Base-by-base conservation (phyloP, 2,888 invertebrate genomes). In the Quadroppia sp. region DNA sequence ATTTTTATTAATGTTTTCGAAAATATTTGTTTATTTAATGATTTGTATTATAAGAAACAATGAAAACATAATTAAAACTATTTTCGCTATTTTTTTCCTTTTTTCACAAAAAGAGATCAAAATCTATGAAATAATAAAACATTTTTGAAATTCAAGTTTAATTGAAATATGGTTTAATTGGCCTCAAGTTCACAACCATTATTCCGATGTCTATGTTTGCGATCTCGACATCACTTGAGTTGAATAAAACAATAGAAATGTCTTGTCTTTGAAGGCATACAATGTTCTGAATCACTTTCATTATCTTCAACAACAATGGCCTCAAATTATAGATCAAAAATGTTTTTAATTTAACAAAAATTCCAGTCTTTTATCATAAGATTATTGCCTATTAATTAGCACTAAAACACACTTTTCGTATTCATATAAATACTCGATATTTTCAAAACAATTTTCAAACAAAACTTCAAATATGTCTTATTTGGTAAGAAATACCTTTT, bases 361-460 rank as follows among this genome's bases (percentile, higher is more conserved):
- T 3, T 7, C 2, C n/a, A 50, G 6, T 6, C 20, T 64, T 32
- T 64, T 20, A 9, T 64, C 40, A 59, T 59, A 30, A 59, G 30
- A 53, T 25, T 59, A 59, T 59, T 59, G 59, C 28, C 17, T 59
- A 59, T 59, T 59, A 36, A 64, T 36, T 64, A 36, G 40, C 64
- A 64, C 64, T 64, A 20, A 64, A 64, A 64, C 64, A 64, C 64
- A 64, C 64, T 64, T 64, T 64, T 20, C 1, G 6, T 64, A 20
- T 3, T 36, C 45, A 64, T 64, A 64, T 64, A 64, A 36, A 64
- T n/a, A 11, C 36, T 36, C 1, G 36, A 23, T 20, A 36, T 20
- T 64, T 64, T 40, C 1, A 64, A 32, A 64, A 64, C 36, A 40
- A 2, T 20, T 7, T 9, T 13, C 6, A n/a, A 59, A 32, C 20